Conservation (phyloP, 2,888 invertebrate species). For the Chaitophorus viminalis region DNA sequence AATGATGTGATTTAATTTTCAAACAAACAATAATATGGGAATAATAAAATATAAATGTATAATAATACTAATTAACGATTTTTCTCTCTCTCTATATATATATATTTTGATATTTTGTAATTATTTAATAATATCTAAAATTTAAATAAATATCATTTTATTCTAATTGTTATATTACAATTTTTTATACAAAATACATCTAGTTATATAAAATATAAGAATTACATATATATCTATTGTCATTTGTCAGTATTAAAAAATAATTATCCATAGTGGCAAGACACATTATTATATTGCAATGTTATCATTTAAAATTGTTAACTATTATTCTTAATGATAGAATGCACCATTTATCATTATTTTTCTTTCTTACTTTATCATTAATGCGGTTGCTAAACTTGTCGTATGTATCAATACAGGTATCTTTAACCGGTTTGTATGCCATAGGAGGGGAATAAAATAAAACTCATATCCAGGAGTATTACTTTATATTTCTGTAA, state of each 20-base stretch:
- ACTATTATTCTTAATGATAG: background rate
- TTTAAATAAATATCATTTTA: too few relatives aligned
- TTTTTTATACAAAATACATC: too few relatives aligned
- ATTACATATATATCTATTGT: too few relatives aligned
- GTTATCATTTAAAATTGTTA: background rate
- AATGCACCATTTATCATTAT: background rate
- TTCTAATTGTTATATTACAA: too few relatives aligned
- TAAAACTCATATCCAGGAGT: background rate
- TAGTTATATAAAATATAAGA: too few relatives aligned
- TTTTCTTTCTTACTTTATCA: background rate
- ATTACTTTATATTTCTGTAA: constrained; percentile 29
- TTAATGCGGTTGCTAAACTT: background rate
- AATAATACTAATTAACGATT: background rate
- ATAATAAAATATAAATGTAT: background rate
- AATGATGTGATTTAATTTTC: background rate
- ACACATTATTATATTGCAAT: background rate
- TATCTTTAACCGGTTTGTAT: background rate
- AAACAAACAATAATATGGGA: background rate
- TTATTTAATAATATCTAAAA: too few relatives aligned
- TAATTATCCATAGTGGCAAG: background rate
- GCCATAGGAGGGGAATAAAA: background rate
- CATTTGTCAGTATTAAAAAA: background rate
- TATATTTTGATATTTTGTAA: too few relatives aligned
- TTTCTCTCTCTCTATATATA: background rate
- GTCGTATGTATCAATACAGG: background rate